A percentile compares a stretch with the other conserved stretches of the same genome.
Evolutionary conservation across 2,797 vertebrate species (phyloP).

Genomic region (Macroramphosus scolopax): DNA sequence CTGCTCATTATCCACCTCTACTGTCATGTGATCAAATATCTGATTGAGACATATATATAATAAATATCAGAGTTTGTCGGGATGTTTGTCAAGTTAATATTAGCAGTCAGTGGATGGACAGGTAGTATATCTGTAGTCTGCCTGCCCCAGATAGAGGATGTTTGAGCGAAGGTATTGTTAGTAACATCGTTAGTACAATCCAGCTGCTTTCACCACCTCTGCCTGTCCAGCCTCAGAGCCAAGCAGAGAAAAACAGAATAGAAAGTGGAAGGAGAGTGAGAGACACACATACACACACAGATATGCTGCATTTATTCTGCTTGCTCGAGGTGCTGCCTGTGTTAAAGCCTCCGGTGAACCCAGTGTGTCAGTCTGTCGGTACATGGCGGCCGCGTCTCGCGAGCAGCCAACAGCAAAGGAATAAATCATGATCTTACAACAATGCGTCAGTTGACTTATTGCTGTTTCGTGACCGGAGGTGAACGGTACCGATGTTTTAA

Average conservation of each 20-base stretch:
- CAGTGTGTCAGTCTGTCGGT: slow-evolving; percentile 81
- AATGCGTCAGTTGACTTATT: slow-evolving; percentile 90
- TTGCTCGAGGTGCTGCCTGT: slow-evolving; percentile 80
- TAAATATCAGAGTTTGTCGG: slow-evolving; percentile 55
- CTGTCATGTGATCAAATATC: slow-evolving; percentile 52
- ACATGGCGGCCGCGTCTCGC: slow-evolving; percentile 75
- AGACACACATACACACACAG: slow-evolving; percentile 24
- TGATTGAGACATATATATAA: slow-evolving; percentile 46
- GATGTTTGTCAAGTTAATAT: slow-evolving; percentile 48
- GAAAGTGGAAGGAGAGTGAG: slow-evolving; percentile 40
- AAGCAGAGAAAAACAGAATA: slow-evolving; percentile 53
- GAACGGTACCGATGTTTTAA: slow-evolving; percentile 85
- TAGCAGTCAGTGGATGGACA: slow-evolving; percentile 43
- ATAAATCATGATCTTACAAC: slow-evolving; percentile 97
- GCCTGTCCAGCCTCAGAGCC: slow-evolving; percentile 60
- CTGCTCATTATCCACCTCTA: slow-evolving; percentile 52
- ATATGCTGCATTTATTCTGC: slow-evolving; percentile 76
- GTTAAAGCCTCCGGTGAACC: slow-evolving; percentile 80
- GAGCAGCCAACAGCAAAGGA: slow-evolving; percentile 85
- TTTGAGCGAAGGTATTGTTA: slow-evolving; percentile 61
- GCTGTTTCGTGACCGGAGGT: slow-evolving; percentile 90
- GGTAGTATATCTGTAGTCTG: slow-evolving; percentile 46
- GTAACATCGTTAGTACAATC: slow-evolving; percentile 66
- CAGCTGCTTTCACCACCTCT: slow-evolving; percentile 67
- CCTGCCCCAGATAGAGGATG: slow-evolving; percentile 37